A percentile compares a stretch with the other conserved stretches of the same genome.
Evolutionary conservation across 2,113 vertebrate species (phyloP).

Genomic region (Coreoperca whiteheadi): DNA sequence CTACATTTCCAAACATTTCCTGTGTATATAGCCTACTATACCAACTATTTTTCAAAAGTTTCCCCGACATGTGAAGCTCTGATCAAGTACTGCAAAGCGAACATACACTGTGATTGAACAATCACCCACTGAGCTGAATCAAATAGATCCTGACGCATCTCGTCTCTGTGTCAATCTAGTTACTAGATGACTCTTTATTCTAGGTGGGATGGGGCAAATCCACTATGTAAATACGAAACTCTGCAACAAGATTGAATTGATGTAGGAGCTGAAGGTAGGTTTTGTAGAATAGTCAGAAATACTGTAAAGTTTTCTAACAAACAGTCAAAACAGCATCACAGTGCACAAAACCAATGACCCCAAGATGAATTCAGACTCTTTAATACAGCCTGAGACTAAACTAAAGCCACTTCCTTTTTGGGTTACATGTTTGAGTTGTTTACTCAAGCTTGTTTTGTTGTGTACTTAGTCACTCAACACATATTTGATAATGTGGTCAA

Average conservation of each 20-base stretch:
- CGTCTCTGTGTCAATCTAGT: not conserved
- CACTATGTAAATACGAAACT: not conserved
- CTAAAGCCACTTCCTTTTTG: constrained; percentile 28
- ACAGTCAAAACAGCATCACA: not conserved
- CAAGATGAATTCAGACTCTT: not conserved
- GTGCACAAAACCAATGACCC: not conserved
- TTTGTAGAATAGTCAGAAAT: not conserved
- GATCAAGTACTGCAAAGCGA: not conserved
- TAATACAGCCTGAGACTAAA: not conserved
- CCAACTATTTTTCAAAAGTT: no score
- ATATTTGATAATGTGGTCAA: constrained; percentile 1
- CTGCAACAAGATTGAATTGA: not conserved
- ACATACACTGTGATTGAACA: not conserved
- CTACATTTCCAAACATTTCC: not conserved
- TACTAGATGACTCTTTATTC: not conserved
- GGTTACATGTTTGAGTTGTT: constrained; percentile 24
- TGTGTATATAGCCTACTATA: no score
- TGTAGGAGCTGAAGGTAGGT: not conserved
- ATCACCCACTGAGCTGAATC: not conserved
- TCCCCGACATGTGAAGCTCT: not conserved
- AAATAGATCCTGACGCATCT: not conserved
- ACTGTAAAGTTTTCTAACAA: not conserved
- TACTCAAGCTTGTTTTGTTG: constrained; percentile 21
- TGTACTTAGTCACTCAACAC: not conserved
- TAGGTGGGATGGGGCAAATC: not conserved